phyloP scores from a whole-genome alignment of 2,888 invertebrate species.

The Muscina levida region DNA sequence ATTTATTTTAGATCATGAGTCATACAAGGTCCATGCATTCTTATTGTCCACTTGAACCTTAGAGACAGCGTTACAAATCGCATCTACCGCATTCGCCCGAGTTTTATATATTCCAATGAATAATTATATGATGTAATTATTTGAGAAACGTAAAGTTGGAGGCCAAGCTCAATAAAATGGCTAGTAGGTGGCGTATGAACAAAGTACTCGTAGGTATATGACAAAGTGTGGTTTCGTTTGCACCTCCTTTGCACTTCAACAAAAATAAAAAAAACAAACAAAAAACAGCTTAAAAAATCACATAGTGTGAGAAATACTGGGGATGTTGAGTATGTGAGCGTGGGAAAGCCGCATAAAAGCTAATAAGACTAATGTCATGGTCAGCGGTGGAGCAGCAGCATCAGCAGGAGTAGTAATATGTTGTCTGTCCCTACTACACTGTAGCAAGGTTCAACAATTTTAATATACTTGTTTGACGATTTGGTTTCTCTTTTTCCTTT shows the following conservation, averaged over 20 bases:
- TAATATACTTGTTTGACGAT: conserved; percentile 57
- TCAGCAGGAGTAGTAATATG: conserved; percentile 31
- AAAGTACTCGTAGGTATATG: too few species aligned
- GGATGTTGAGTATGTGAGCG: conserved; percentile 58
- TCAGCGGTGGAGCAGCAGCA: neutral
- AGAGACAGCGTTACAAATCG: too few species aligned
- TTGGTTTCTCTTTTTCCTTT: conserved; percentile 27
- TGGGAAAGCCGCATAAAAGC: conserved; percentile 50
- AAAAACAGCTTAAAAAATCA: neutral
- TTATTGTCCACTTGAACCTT: too few species aligned
- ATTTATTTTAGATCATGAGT: too few species aligned
- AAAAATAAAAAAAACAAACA: conserved; percentile 10
- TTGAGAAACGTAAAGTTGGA: too few species aligned
- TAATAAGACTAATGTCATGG: conserved; percentile 51
- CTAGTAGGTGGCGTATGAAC: too few species aligned
- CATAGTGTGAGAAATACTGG: conserved; percentile 6
- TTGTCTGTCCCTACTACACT: conserved; percentile 17
- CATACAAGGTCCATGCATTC: too few species aligned
- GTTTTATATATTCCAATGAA: too few species aligned
- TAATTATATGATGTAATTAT: too few species aligned
- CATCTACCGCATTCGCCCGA: too few species aligned
- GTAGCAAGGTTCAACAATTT: conserved; percentile 47
- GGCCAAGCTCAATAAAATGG: too few species aligned
- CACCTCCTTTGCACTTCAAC: conserved; percentile 5
- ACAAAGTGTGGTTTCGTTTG: conserved; percentile 1